Conservation (phyloP, 2,797 vertebrate species). For the Arctocebus calabarensis region DNA sequence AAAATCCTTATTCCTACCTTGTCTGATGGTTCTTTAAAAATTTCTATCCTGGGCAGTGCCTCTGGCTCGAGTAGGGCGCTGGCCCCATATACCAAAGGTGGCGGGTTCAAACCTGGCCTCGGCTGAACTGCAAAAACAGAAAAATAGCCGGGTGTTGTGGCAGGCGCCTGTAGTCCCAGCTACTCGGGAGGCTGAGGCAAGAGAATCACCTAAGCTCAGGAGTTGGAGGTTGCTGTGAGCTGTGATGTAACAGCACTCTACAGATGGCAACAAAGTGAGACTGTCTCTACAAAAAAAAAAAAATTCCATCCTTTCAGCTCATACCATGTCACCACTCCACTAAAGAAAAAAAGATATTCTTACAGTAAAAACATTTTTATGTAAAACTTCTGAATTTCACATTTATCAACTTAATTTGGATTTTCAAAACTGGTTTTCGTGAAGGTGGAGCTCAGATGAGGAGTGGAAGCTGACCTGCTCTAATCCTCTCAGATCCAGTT, state of each 20-base stretch:
- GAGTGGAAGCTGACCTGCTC: not conserved
- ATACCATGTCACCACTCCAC: not conserved
- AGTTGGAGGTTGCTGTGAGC: too few relatives aligned
- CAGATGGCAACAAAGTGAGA: too few relatives aligned
- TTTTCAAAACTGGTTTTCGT: not conserved
- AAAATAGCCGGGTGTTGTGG: too few relatives aligned
- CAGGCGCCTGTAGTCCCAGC: too few relatives aligned
- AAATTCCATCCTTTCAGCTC: not conserved
- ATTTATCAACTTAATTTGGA: conserved; percentile 6
- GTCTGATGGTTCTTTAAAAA: not conserved
- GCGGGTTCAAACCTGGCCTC: too few relatives aligned
- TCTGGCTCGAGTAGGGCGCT: too few relatives aligned
- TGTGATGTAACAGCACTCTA: too few relatives aligned
- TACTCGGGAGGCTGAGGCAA: too few relatives aligned
- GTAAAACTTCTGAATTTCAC: not conserved
- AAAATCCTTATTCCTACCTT: not conserved
- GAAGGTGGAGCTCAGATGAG: not conserved
- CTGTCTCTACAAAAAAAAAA: too few relatives aligned
- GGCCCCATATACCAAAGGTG: too few relatives aligned
- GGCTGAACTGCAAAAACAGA: too few relatives aligned
- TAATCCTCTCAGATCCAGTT: not conserved
- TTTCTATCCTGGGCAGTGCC: not conserved
- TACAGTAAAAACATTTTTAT: not conserved
- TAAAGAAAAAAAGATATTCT: not conserved
- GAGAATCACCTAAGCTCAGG: too few relatives aligned